phyloP scores from a whole-genome alignment of 2,797 vertebrate species.

The Rhinella marina region DNA sequence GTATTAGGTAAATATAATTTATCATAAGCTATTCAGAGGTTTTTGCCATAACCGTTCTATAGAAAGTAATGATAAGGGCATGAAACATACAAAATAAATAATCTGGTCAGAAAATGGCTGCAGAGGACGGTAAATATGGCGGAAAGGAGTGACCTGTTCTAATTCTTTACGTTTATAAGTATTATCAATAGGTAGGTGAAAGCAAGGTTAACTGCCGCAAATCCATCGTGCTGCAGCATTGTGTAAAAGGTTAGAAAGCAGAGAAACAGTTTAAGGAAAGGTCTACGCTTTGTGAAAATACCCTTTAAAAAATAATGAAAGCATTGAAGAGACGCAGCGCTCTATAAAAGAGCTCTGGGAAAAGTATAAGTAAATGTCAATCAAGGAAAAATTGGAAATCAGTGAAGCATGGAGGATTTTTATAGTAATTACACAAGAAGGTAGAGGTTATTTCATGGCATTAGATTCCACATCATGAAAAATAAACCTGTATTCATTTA shows the following conservation, averaged over 20 bases:
- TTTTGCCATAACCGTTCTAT: not conserved
- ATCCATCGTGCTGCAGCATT: not conserved
- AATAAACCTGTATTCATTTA: constrained; percentile 3
- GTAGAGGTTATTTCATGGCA: constrained; percentile 21
- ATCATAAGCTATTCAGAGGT: not conserved
- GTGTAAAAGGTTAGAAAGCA: constrained; percentile 46
- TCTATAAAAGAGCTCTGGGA: constrained; percentile 27
- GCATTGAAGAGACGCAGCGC: constrained; percentile 3
- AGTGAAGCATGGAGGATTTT: constrained; percentile 42
- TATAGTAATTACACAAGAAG: constrained; percentile 44
- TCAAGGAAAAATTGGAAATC: constrained; percentile 55
- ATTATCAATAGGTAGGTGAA: constrained; percentile 17
- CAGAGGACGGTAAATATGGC: not conserved
- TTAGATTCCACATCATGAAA: not conserved
- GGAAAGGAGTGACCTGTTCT: not conserved
- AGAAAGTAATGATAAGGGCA: not conserved
- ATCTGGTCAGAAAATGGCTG: not conserved
- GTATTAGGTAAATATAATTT: too few relatives aligned
- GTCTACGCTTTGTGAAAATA: constrained; percentile 43
- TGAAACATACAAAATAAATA: not conserved
- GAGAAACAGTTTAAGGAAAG: constrained; percentile 41
- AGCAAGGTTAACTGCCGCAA: constrained; percentile 23
- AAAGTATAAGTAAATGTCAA: constrained; percentile 52
- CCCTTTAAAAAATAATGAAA: constrained; percentile 58
- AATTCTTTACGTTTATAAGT: not conserved